Evolutionary conservation across 92 coral and sea anemone genomes (phyloP).

Genomic region (Porites rus): DNA sequence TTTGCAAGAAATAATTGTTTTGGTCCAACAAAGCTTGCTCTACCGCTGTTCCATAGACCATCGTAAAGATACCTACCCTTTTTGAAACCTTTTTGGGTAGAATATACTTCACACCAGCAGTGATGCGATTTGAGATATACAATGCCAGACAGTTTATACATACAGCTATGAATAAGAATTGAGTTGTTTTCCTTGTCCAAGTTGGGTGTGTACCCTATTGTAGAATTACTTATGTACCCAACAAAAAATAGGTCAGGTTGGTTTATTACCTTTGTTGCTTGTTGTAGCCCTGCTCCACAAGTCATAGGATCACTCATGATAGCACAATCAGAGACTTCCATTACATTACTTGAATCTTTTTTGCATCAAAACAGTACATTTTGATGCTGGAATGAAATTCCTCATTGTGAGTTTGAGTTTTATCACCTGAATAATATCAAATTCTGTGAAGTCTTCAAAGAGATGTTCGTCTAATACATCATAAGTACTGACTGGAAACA

Average conservation of each 20-base stretch:
- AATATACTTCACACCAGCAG: conserved; percentile 51
- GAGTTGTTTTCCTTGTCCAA: background rate
- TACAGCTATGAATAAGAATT: conserved; percentile 11
- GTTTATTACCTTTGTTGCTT: background rate
- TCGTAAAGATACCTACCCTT: conserved; percentile 45
- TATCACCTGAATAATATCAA: no score
- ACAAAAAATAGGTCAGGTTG: no score
- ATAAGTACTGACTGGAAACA: no score
- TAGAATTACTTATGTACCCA: no score
- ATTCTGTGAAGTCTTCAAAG: no score
- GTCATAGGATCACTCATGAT: conserved; percentile 18
- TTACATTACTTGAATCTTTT: conserved; percentile 5
- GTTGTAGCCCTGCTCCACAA: conserved; percentile 42
- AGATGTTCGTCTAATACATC: no score
- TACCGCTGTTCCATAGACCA: conserved; percentile 50
- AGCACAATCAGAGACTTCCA: conserved; percentile 4
- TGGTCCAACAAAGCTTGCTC: conserved; percentile 34
- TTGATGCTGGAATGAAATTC: conserved; percentile 19
- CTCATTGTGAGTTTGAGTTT: no score
- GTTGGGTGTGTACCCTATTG: no score
- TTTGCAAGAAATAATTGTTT: conserved; percentile 22
- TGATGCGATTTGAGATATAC: conserved; percentile 51
- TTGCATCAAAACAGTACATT: conserved; percentile 36
- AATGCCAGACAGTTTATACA: conserved; percentile 50
- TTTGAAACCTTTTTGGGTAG: conserved; percentile 13